Evolutionary conservation across 2,113 vertebrate species (phyloP).

Genomic region (Pseudois nayaur): DNA sequence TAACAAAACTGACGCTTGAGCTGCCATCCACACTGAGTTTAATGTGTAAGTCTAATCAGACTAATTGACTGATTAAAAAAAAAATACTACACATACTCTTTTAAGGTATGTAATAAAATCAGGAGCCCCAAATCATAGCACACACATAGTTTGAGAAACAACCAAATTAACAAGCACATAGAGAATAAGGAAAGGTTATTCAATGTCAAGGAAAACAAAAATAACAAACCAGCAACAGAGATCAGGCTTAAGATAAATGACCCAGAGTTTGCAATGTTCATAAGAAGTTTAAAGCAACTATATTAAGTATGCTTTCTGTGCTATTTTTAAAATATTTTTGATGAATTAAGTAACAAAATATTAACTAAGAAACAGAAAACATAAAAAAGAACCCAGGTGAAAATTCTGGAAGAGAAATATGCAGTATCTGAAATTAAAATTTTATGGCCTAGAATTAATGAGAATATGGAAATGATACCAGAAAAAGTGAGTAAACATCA

Average conservation of each 20-base stretch:
- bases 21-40: not conserved
- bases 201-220: not conserved
- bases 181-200: not conserved
- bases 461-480: not conserved
- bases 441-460: not conserved
- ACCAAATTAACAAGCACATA: not conserved
- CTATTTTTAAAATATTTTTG: not conserved
- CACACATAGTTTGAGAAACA: not conserved
- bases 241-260: not conserved
- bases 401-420: not conserved
- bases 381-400: not conserved
- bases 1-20: not conserved
- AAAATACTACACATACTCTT: not conserved
- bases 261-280: not conserved
- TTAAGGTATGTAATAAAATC: not conserved
- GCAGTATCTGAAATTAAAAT: not conserved
- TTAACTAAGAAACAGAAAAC: not conserved
- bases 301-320: not conserved
- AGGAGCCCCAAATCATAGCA: not conserved
- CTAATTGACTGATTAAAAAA: not conserved
- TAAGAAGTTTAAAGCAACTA: not conserved
- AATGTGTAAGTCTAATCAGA: not conserved
- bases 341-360: not conserved
- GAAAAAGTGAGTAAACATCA: not conserved
- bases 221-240: not conserved